These are phyloP conservation scores for Sphinx pinastri DNA, from an alignment of 2,888 invertebrate species.

Conservation along the genomic window DNA sequence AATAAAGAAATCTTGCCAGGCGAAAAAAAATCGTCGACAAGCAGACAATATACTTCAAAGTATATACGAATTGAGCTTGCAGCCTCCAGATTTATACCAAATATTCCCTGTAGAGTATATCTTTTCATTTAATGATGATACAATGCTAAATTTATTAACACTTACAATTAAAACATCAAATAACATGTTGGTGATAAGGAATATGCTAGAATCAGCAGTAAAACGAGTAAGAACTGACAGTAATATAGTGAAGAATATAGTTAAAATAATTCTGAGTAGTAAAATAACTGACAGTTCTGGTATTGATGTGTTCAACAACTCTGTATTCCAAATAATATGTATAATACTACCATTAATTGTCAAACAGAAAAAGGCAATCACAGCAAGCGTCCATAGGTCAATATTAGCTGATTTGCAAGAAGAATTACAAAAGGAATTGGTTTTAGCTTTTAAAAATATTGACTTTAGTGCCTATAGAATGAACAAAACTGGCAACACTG, in stretches of 20 bases:
- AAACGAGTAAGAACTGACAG: slow-evolving; percentile 69
- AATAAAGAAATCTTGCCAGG: slow-evolving; percentile 64
- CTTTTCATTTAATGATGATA: slow-evolving; percentile 63
- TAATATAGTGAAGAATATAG: slow-evolving; percentile 68
- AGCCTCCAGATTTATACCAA: slow-evolving; percentile 72
- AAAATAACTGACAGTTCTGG: slow-evolving; percentile 50
- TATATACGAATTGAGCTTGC: slow-evolving; percentile 68
- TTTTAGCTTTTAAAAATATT: slow-evolving; percentile 68
- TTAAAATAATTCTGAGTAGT: slow-evolving; percentile 60
- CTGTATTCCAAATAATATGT: slow-evolving; percentile 72
- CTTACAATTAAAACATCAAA: slow-evolving; percentile 68
- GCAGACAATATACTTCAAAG: slow-evolving; percentile 63
- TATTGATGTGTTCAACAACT: slow-evolving; percentile 66
- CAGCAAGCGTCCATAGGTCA: slow-evolving; percentile 64
- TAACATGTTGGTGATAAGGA: slow-evolving; percentile 59
- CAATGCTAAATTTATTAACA: slow-evolving; percentile 61
- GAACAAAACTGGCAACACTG: slow-evolving; percentile 53
- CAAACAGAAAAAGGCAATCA: slow-evolving; percentile 71
- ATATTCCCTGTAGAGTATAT: slow-evolving; percentile 65
- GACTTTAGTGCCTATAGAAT: slow-evolving; percentile 56
- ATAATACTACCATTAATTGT: slow-evolving; percentile 68
- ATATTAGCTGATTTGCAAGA: slow-evolving; percentile 75
- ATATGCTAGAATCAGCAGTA: slow-evolving; percentile 66
- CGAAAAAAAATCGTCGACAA: slow-evolving; percentile 60
- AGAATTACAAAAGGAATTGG: slow-evolving; percentile 63